phyloP scores from a whole-genome alignment of 2,113 vertebrate genomes.

The Carlito syrichta region DNA sequence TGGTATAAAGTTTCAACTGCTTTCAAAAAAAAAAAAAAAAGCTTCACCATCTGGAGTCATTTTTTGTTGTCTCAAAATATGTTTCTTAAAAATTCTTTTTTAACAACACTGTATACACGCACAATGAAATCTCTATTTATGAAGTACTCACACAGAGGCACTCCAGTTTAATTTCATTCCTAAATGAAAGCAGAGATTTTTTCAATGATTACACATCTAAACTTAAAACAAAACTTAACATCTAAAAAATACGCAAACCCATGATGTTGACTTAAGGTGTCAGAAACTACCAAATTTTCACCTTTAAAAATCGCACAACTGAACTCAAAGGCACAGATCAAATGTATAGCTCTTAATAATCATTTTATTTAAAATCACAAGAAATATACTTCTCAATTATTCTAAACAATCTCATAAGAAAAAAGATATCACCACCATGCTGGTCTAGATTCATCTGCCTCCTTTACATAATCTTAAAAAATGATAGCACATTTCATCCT shows the following conservation, averaged over 20 bases:
- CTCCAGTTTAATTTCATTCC: neutral
- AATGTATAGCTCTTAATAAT: neutral
- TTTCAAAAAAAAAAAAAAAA: conserved; percentile 51
- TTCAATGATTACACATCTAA: neutral
- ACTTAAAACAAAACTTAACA: neutral
- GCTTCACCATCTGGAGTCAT: conserved; percentile 14
- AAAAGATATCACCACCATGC: neutral
- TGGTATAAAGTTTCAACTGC: conserved; percentile 24
- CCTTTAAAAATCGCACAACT: neutral
- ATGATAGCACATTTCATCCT: neutral
- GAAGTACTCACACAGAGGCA: neutral
- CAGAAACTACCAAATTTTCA: neutral
- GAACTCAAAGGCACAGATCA: neutral
- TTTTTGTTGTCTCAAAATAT: conserved; percentile 11
- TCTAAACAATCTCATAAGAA: neutral
- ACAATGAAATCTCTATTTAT: conserved; percentile 37
- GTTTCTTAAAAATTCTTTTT: conserved; percentile 21
- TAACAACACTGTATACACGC: neutral
- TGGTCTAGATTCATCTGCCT: neutral
- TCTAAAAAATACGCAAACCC: neutral
- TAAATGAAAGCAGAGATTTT: neutral
- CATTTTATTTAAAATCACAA: neutral
- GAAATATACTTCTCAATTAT: neutral
- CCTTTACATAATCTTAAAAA: neutral
- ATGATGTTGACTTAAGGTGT: neutral